phyloP scores from a whole-genome alignment of 2,888 invertebrate genomes.

The Nysson spinosus region DNA sequence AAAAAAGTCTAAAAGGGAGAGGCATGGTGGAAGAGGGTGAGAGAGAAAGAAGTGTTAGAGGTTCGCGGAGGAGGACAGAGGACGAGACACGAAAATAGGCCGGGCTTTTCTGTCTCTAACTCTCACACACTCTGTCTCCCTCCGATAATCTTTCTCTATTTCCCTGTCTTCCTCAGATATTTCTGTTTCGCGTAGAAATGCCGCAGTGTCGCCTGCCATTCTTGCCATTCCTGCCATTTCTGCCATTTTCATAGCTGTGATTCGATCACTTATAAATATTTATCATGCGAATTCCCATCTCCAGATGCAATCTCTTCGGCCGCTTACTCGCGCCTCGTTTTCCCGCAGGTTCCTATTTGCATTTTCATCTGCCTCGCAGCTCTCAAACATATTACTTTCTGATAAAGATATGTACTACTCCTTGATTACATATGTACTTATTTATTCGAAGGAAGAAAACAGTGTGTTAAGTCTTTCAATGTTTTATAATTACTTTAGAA shows the following conservation, averaged over 20 bases:
- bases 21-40: neutral
- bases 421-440: too few relatives aligned
- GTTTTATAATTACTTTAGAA: too few relatives aligned
- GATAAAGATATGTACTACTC: too few relatives aligned
- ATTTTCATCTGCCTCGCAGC: too few relatives aligned
- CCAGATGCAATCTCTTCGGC: too few relatives aligned
- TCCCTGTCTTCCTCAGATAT: conserved; percentile 18
- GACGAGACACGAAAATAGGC: conserved; percentile 61
- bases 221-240: neutral
- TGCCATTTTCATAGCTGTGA: neutral
- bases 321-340: too few relatives aligned
- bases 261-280: neutral
- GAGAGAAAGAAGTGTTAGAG: neutral
- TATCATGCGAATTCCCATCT: too few relatives aligned
- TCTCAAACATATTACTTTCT: too few relatives aligned
- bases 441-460: too few relatives aligned
- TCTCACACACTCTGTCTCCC: too few relatives aligned
- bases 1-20: neutral
- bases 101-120: conserved; percentile 38
- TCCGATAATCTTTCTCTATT: neutral
- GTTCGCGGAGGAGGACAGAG: neutral
- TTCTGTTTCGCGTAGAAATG: conserved; percentile 15
- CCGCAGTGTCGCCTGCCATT: neutral
- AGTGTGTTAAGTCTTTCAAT: too few relatives aligned
- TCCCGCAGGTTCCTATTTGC: too few relatives aligned